A percentile compares a stretch with the other conserved stretches of the same genome.
Conservation (phyloP, 2,113 vertebrate species). For the Amphiprion percula region DNA sequence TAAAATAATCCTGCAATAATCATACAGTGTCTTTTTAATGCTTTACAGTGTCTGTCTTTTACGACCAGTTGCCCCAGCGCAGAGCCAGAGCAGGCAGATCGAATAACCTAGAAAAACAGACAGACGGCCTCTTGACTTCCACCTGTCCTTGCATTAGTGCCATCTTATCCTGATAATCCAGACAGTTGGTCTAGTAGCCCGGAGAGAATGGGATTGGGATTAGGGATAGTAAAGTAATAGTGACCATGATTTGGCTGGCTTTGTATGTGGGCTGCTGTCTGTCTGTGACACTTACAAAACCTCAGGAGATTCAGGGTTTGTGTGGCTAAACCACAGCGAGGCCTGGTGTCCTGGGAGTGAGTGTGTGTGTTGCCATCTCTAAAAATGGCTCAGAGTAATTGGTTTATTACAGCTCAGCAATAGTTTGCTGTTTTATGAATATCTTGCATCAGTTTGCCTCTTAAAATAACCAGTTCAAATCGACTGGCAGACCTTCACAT, state of each 20-base stretch:
- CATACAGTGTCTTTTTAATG: neutral
- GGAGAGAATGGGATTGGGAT: conserved; percentile 53
- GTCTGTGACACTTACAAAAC: conserved; percentile 3
- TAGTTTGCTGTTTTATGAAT: neutral
- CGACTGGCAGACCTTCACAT: no score
- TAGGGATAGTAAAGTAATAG: conserved; percentile 43
- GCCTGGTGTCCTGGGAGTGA: neutral
- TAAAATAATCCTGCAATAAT: neutral
- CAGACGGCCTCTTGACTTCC: conserved; percentile 36
- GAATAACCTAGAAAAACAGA: conserved; percentile 37
- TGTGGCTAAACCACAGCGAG: conserved; percentile 6
- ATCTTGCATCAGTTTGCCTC: no score
- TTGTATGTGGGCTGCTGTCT: conserved; percentile 19
- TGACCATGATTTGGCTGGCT: conserved; percentile 24
- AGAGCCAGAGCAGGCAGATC: neutral
- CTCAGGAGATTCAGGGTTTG: neutral
- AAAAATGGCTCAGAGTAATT: no score
- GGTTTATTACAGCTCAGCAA: neutral
- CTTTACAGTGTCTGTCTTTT: neutral
- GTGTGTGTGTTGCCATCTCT: no score
- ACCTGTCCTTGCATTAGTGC: conserved; percentile 42
- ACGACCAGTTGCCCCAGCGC: neutral
- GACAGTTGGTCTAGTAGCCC: conserved; percentile 39
- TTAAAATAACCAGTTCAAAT: no score
- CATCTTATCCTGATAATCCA: conserved; percentile 67